Conservation (phyloP, 2,888 invertebrate genomes). For the Luperina nickerlii region DNA sequence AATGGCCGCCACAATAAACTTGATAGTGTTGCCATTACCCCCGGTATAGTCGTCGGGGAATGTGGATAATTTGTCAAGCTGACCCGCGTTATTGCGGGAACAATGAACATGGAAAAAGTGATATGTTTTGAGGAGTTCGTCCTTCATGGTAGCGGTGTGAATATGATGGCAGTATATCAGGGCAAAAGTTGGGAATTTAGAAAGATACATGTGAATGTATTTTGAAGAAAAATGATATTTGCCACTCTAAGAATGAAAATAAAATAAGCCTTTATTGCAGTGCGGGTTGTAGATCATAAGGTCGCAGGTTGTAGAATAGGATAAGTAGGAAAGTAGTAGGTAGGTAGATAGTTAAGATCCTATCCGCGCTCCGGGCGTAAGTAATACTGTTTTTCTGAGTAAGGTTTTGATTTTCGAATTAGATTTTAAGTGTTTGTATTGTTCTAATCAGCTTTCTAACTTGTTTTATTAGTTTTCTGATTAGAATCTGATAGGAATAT, state of each 20-base stretch:
- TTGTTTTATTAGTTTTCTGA: no score
- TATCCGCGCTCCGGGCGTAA: no score
- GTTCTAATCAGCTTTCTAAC: no score
- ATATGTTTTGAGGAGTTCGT: constrained; percentile 9
- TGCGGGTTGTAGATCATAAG: no score
- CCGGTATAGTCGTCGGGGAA: constrained; percentile 27
- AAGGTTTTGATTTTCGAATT: no score
- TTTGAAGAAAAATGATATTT: background rate
- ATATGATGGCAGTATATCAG: constrained; percentile 10
- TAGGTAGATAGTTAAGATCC: no score
- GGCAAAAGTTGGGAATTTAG: background rate
- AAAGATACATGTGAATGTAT: background rate
- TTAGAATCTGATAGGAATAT: no score
- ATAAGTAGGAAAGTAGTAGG: no score
- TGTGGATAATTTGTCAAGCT: constrained; percentile 55
- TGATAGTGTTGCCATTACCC: constrained; percentile 50
- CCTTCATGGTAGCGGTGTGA: background rate
- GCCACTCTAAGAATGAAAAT: background rate
- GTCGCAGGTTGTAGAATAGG: no score
- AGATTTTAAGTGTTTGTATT: no score
- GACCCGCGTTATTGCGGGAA: constrained; percentile 30
- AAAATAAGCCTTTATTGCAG: background rate
- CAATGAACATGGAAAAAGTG: constrained; percentile 38
- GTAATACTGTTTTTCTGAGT: no score
- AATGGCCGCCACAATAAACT: constrained; percentile 38